Evolutionary conservation across 2,888 invertebrate species (phyloP).

Genomic region (Argyra leucocephala): DNA sequence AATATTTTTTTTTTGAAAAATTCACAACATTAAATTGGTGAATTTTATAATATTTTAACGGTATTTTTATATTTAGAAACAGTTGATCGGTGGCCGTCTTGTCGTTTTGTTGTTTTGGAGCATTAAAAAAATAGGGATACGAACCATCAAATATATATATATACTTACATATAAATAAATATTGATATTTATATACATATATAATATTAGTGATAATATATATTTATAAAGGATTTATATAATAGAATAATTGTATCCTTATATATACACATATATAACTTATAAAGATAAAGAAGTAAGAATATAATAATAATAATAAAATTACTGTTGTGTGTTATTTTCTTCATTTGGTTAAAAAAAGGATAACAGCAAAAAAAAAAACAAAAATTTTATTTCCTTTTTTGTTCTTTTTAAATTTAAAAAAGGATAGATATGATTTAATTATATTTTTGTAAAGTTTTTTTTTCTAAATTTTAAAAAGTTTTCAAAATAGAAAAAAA

Average conservation of each 20-base stretch:
- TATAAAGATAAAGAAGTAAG: not conserved
- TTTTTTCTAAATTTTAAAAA: no score
- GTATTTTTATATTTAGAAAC: slow-evolving; percentile 3
- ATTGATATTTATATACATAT: not conserved
- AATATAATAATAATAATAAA: no score
- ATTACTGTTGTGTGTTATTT: no score
- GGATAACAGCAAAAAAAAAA: no score
- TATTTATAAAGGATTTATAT: not conserved
- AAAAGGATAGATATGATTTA: no score
- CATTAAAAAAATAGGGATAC: not conserved
- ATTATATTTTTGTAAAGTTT: no score
- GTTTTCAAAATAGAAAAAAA: no score
- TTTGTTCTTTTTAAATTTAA: no score
- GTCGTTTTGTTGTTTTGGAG: slow-evolving; percentile 6
- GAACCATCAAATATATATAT: not conserved
- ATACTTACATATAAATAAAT: not conserved
- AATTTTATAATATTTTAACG: not conserved
- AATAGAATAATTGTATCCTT: no score
- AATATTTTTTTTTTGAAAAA: no score
- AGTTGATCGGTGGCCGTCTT: slow-evolving; percentile 1
- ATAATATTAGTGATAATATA: not conserved
- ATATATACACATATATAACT: not conserved
- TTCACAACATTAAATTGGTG: not conserved
- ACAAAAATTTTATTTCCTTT: no score
- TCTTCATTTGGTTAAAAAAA: no score